phyloP scores from a whole-genome alignment of 1,140 invertebrate species.

The Drosophila eugracilis region DNA sequence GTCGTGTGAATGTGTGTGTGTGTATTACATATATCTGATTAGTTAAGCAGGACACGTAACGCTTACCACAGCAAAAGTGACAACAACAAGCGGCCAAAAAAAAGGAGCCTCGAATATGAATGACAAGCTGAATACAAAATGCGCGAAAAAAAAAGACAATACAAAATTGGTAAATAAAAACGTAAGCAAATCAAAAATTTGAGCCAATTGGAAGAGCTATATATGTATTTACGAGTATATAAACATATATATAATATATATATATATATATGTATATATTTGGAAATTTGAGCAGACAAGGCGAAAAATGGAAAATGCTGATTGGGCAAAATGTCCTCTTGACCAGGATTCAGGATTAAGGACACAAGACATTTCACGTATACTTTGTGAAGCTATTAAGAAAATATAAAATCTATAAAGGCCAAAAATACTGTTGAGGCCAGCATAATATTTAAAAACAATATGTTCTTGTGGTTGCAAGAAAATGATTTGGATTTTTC shows the following conservation, averaged over 20 bases:
- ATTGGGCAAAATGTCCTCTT: slow-evolving; percentile 4
- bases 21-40: slow-evolving; percentile 45
- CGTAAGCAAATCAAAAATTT: slow-evolving; percentile 47
- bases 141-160: slow-evolving; percentile 11
- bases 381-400: neutral
- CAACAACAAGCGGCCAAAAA: slow-evolving; percentile 45
- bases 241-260: neutral
- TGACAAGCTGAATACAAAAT: slow-evolving; percentile 52
- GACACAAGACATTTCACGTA: neutral
- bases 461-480: no score
- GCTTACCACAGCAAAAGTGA: slow-evolving; percentile 70
- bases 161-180: slow-evolving; percentile 42
- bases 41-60: slow-evolving; percentile 74
- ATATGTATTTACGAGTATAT: no score
- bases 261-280: neutral
- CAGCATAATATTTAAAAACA: no score
- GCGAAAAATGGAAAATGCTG: slow-evolving; percentile 3
- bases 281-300: neutral
- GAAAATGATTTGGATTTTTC: no score
- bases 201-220: slow-evolving; percentile 16
- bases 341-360: neutral
- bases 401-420: neutral
- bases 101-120: slow-evolving; percentile 64
- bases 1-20: neutral
- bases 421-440: neutral